A percentile compares a stretch with the other conserved stretches of the same genome.
Evolutionary conservation across 2,797 vertebrate genomes (phyloP).

Genomic region (Orientallactaga sibirica): DNA sequence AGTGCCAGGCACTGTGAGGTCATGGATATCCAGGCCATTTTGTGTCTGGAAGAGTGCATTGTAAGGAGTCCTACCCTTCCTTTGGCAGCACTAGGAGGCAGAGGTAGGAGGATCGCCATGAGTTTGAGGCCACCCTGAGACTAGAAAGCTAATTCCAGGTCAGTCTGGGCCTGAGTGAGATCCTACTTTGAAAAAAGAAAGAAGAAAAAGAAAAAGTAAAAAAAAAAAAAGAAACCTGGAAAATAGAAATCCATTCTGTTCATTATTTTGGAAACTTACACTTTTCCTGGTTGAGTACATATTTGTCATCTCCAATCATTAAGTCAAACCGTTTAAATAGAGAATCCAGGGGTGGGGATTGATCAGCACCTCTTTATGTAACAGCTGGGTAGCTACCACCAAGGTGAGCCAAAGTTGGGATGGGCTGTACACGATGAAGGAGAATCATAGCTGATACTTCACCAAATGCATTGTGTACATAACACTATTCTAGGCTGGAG

Average conservation of each 20-base stretch:
- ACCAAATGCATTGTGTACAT: not conserved
- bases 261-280: not conserved
- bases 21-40: no score
- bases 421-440: not conserved
- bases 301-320: not conserved
- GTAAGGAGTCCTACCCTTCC: no score
- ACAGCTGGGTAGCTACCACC: not conserved
- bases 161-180: no score
- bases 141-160: no score
- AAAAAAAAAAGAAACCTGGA: not conserved
- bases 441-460: not conserved
- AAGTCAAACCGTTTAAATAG: not conserved
- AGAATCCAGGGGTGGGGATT: not conserved
- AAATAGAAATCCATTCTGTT: not conserved
- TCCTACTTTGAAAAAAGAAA: no score
- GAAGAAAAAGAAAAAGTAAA: no score
- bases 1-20: no score
- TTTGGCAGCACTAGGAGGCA: no score
- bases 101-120: no score
- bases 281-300: not conserved
- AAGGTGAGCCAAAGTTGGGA: not conserved
- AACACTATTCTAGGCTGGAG: not conserved
- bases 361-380: not conserved
- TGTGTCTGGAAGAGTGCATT: no score
- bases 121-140: no score